Conservation (phyloP, 1,140 invertebrate species). For the Brachionus angularis region DNA sequence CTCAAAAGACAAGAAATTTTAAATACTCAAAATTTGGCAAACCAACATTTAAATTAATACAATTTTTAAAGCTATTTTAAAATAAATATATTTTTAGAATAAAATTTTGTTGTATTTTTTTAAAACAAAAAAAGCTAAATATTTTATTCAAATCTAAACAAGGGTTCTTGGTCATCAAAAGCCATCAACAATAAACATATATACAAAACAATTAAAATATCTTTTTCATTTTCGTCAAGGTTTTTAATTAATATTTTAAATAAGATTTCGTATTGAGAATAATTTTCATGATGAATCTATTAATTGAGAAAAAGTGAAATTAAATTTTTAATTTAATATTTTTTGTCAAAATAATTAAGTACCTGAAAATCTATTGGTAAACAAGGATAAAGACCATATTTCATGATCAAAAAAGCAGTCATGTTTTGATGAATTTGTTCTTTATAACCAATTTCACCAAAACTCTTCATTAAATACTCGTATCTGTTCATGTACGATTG, state of each 20-base stretch:
- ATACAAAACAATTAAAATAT: not conserved
- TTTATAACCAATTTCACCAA: slow-evolving; percentile 8
- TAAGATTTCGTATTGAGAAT: slow-evolving; percentile 14
- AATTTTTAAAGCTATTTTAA: too few species aligned
- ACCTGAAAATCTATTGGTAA: slow-evolving; percentile 20
- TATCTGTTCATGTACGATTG: not conserved
- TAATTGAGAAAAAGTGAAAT: too few species aligned
- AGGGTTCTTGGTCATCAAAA: slow-evolving; percentile 16
- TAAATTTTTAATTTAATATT: too few species aligned
- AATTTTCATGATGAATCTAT: slow-evolving; percentile 14
- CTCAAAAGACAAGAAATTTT: not conserved
- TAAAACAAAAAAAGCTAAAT: too few species aligned
- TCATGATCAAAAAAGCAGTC: slow-evolving; percentile 25
- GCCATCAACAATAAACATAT: slow-evolving; percentile 20
- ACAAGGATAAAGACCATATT: slow-evolving; percentile 5
- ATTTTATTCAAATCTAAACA: slow-evolving; percentile 10
- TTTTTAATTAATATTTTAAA: slow-evolving; percentile 31
- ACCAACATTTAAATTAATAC: not conserved
- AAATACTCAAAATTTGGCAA: not conserved
- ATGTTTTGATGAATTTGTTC: slow-evolving; percentile 10
- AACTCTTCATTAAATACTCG: slow-evolving; percentile 29
- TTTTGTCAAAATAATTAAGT: too few species aligned
- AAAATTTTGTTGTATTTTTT: too few species aligned
- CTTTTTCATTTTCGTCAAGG: slow-evolving; percentile 16
- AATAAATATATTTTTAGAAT: too few species aligned